Conservation (phyloP, 2,888 invertebrate genomes). For the Pasiphila rectangulata region DNA sequence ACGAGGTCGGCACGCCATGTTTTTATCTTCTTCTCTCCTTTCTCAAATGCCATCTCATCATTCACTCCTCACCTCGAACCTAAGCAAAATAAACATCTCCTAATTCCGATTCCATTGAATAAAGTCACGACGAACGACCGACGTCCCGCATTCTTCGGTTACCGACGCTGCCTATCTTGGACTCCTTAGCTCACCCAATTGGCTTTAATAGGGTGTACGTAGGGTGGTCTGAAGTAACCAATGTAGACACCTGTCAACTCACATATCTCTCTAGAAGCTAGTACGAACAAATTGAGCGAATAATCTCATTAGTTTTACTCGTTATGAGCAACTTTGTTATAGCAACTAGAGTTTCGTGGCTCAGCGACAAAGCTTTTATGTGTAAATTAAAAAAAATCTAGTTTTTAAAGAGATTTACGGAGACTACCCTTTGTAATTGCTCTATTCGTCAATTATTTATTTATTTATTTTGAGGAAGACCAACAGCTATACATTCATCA, state of each 20-base stretch:
- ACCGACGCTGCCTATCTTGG: slow-evolving; percentile 2
- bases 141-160: slow-evolving; percentile 5
- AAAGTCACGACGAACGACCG: slow-evolving; percentile 11
- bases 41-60: too few relatives aligned
- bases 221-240: slow-evolving; percentile 45
- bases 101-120: neutral
- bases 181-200: slow-evolving; percentile 52
- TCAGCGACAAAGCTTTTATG: too few relatives aligned
- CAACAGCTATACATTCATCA: too few relatives aligned
- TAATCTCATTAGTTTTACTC: slow-evolving; percentile 44
- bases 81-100: neutral
- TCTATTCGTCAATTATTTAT: too few relatives aligned
- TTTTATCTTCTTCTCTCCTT: too few relatives aligned
- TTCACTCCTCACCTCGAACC: too few relatives aligned
- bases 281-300: slow-evolving; percentile 33
- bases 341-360: slow-evolving; percentile 6
- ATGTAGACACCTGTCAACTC: slow-evolving; percentile 62
- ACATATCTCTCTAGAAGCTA: slow-evolving; percentile 17
- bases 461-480: too few relatives aligned
- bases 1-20: too few relatives aligned
- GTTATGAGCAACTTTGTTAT: slow-evolving; percentile 29
- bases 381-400: too few relatives aligned
- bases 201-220: slow-evolving; percentile 49
- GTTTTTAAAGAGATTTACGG: too few relatives aligned
- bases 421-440: too few relatives aligned